Percentiles rank a stretch among this genome's conserved stretches.
Evolutionary conservation across 2,797 vertebrate genomes (phyloP).

Genomic region (Vultur gryphus): DNA sequence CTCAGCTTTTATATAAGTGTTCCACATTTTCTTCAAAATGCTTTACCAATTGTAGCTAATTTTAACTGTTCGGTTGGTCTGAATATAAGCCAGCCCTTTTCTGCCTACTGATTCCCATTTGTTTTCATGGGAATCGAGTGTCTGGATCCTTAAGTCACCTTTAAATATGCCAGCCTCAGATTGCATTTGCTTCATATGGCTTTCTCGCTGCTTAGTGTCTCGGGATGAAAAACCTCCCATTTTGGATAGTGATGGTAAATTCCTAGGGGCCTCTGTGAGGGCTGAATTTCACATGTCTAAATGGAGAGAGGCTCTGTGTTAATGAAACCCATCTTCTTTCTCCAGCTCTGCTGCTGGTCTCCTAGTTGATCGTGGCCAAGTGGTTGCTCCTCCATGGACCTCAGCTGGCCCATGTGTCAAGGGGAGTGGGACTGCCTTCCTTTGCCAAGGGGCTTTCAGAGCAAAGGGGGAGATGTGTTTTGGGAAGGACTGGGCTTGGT

Average conservation of each 20-base stretch:
- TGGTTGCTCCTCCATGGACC: background rate
- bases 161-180: constrained; percentile 7
- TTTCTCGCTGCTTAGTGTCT: background rate
- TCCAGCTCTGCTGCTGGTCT: background rate
- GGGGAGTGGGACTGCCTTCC: background rate
- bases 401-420: background rate
- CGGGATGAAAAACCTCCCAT: background rate
- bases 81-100: background rate
- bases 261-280: constrained; percentile 37
- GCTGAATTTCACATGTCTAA: constrained; percentile 4
- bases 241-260: constrained; percentile 21
- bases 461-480: background rate
- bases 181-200: background rate
- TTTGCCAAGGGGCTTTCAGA: background rate
- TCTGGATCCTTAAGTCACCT: constrained; percentile 51
- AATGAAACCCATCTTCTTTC: constrained; percentile 2
- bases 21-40: constrained; percentile 45
- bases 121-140: constrained; percentile 8
- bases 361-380: background rate
- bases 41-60: constrained; percentile 34
- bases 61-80: constrained; percentile 39
- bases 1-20: constrained; percentile 57
- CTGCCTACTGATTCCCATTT: constrained; percentile 31
- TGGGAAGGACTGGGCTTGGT: background rate
- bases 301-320: background rate